Percentiles rank a stretch among this genome's conserved stretches.
phyloP scores from a whole-genome alignment of 2,113 vertebrate species.

The Tupaia chinensis region DNA sequence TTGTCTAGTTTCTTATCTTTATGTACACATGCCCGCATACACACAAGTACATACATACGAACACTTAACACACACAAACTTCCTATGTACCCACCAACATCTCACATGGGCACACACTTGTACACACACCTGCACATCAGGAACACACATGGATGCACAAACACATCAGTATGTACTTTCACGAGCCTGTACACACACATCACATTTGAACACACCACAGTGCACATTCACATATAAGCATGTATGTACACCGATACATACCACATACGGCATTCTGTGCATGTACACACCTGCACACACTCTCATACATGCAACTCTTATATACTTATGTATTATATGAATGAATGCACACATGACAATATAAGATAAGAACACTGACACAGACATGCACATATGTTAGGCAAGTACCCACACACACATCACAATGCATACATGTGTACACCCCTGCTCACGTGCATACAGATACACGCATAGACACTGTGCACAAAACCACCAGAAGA shows the following conservation, averaged over 20 bases:
- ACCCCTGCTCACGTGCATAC: background rate
- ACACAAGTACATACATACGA: background rate
- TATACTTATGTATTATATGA: background rate
- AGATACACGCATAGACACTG: background rate
- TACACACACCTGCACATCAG: background rate
- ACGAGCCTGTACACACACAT: background rate
- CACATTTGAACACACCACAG: background rate
- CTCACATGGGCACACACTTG: background rate
- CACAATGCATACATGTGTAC: fast-evolving
- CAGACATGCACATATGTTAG: background rate
- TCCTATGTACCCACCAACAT: background rate
- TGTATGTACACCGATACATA: no score
- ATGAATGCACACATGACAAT: background rate
- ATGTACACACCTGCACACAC: background rate
- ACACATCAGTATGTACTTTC: background rate
- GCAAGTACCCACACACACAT: background rate
- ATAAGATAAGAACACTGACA: background rate
- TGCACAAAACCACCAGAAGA: background rate
- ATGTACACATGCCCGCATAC: background rate
- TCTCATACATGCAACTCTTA: background rate
- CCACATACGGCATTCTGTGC: background rate
- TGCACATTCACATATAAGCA: background rate
- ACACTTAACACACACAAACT: background rate
- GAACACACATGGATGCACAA: background rate
- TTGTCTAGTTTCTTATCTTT: background rate